phyloP scores from a whole-genome alignment of 2,113 vertebrate species.

The Hemiprocne comata region DNA sequence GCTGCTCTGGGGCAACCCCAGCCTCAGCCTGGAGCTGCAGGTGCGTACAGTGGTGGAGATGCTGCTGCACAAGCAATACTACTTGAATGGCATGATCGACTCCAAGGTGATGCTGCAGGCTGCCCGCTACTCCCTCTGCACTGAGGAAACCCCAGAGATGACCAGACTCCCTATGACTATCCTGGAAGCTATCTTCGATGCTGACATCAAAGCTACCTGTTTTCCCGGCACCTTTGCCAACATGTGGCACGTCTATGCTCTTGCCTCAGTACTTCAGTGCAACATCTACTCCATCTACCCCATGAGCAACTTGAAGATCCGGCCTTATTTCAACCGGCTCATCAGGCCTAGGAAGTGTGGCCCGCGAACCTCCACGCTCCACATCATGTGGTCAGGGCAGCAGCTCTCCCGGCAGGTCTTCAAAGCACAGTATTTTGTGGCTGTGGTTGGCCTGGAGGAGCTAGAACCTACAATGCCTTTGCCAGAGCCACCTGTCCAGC shows the following conservation, averaged over 20 bases:
- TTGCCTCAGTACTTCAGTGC: constrained; percentile 88
- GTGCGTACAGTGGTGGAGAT: constrained; percentile 94
- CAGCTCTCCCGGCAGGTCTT: constrained; percentile 84
- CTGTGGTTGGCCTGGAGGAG: constrained; percentile 83
- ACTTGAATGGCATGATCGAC: constrained; percentile 94
- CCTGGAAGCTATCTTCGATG: constrained; percentile 94
- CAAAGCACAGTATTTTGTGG: constrained; percentile 88
- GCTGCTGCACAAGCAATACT: constrained; percentile 91
- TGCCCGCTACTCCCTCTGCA: constrained; percentile 91
- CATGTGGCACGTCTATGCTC: constrained; percentile 95
- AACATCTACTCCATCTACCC: constrained; percentile 96
- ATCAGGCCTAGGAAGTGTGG: constrained; percentile 86
- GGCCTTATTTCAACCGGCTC: constrained; percentile 92
- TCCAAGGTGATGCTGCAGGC: constrained; percentile 98
- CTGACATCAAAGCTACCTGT: constrained; percentile 93
- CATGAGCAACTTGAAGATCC: constrained; percentile 94
- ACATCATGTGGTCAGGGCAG: constrained; percentile 95
- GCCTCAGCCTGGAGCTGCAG: constrained; percentile 91
- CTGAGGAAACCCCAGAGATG: constrained; percentile 91
- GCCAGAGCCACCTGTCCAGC: constrained; percentile 55
- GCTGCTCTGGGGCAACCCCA: constrained; percentile 85
- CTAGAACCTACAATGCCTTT: constrained; percentile 64
- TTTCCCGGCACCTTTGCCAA: constrained; percentile 92
- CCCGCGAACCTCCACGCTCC: constrained; percentile 77
- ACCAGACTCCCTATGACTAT: constrained; percentile 85